Evolutionary conservation across 2,797 vertebrate genomes (phyloP).

Genomic region (Sebastes dallii): DNA sequence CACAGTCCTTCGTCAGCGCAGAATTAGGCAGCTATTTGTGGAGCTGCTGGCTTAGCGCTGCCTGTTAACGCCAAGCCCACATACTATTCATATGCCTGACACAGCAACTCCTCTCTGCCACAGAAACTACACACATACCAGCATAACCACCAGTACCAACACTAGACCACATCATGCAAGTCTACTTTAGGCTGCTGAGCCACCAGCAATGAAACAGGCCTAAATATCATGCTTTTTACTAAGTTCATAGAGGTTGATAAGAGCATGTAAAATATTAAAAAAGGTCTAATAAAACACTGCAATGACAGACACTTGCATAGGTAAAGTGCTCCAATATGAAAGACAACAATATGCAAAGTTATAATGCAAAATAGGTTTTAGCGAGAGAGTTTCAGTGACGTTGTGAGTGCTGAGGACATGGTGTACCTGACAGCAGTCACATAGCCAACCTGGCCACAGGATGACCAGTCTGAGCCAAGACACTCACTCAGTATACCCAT

Average conservation of each 20-base stretch:
- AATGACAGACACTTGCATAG: background rate
- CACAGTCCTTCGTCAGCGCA: slow-evolving; percentile 44
- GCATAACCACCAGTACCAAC: background rate
- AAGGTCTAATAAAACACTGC: too few relatives aligned
- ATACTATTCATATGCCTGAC: slow-evolving; percentile 61
- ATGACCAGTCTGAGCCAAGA: slow-evolving; percentile 33
- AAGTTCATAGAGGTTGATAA: too few relatives aligned
- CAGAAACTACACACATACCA: slow-evolving; percentile 45
- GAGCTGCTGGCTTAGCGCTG: slow-evolving; percentile 56
- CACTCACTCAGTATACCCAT: slow-evolving; percentile 23
- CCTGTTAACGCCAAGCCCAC: slow-evolving; percentile 25
- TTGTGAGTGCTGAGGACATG: background rate
- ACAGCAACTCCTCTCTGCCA: slow-evolving; percentile 65
- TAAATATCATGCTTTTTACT: background rate
- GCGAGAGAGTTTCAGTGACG: background rate
- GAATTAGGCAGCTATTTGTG: slow-evolving; percentile 70
- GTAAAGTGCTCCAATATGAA: background rate
- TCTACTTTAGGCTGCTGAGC: background rate
- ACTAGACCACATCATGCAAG: background rate
- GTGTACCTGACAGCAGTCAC: slow-evolving; percentile 66
- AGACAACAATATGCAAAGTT: slow-evolving; percentile 39
- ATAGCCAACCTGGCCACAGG: slow-evolving; percentile 39
- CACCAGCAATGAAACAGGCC: too few relatives aligned
- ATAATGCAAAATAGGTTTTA: slow-evolving; percentile 40
- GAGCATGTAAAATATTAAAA: too few relatives aligned